Percentiles rank a stretch among this genome's conserved stretches.
These are phyloP conservation scores for Empidonax traillii DNA, from an alignment of 2,113 vertebrate genomes.

Conservation along the genomic window DNA sequence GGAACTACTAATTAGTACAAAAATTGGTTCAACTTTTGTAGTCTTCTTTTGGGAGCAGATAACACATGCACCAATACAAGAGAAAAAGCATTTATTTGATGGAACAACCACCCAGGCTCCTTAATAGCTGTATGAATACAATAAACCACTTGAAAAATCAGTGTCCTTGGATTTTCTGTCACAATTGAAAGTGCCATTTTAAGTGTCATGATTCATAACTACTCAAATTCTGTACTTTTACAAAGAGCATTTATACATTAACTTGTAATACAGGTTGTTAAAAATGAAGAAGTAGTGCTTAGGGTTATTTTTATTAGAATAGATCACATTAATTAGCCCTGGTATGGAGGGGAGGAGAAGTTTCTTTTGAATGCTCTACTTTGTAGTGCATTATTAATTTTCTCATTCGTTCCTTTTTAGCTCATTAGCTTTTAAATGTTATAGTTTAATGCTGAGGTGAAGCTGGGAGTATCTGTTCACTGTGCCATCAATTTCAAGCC, in stretches of 20 bases:
- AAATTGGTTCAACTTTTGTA: neutral
- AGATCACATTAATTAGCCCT: constrained; percentile 43
- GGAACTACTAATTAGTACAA: neutral
- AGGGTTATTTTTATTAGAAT: constrained; percentile 34
- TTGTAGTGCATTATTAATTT: constrained; percentile 38
- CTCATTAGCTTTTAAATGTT: constrained; percentile 50
- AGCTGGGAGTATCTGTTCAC: neutral
- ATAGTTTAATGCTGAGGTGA: neutral
- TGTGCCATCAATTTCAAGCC: neutral
- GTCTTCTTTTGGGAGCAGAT: neutral
- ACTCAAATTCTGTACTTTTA: constrained; percentile 15
- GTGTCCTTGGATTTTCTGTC: constrained; percentile 17
- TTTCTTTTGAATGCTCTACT: constrained; percentile 9
- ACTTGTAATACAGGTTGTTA: neutral
- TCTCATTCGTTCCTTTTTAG: constrained; percentile 1
- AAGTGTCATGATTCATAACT: constrained; percentile 47
- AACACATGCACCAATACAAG: neutral
- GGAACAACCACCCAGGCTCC: neutral
- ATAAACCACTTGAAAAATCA: constrained; percentile 22
- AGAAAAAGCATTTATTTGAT: neutral
- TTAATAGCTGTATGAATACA: neutral
- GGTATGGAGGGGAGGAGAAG: neutral
- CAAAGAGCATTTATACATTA: neutral
- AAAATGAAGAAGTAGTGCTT: constrained; percentile 34
- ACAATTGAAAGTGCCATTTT: neutral